phyloP scores from a whole-genome alignment of 2,888 invertebrate genomes.

The Microplitis manilae region DNA sequence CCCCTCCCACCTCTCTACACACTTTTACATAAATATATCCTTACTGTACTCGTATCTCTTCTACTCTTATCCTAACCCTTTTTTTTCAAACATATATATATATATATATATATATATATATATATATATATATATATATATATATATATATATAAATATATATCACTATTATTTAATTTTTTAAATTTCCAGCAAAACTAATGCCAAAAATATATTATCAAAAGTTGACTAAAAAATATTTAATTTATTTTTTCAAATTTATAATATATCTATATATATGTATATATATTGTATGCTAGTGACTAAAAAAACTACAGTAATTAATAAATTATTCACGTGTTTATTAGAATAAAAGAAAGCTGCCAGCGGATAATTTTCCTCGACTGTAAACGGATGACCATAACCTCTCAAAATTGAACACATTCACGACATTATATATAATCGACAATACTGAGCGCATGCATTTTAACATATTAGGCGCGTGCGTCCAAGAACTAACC shows the following conservation, averaged over 20 bases:
- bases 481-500: conserved; percentile 33
- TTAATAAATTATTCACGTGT: not conserved
- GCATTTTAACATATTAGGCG: conserved; percentile 16
- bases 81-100: conserved; percentile 7
- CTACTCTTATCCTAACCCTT: conserved; percentile 12
- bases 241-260: too few species aligned
- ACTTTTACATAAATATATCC: conserved; percentile 18
- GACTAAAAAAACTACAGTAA: not conserved
- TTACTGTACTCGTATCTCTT: not conserved
- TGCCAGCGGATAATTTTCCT: not conserved
- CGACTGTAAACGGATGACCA: not conserved
- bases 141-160: not conserved
- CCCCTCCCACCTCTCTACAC: conserved; percentile 14
- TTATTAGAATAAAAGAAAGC: too few species aligned
- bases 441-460: conserved; percentile 30
- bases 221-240: too few species aligned
- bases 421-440: conserved; percentile 12
- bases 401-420: not conserved
- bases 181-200: too few species aligned
- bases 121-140: not conserved
- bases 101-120: not conserved
- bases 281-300: too few species aligned
- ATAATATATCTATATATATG: too few species aligned
- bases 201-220: too few species aligned
- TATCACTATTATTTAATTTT: too few species aligned